Base-by-base conservation (phyloP, 2,888 invertebrate species). In the Lapara coniferarum region DNA sequence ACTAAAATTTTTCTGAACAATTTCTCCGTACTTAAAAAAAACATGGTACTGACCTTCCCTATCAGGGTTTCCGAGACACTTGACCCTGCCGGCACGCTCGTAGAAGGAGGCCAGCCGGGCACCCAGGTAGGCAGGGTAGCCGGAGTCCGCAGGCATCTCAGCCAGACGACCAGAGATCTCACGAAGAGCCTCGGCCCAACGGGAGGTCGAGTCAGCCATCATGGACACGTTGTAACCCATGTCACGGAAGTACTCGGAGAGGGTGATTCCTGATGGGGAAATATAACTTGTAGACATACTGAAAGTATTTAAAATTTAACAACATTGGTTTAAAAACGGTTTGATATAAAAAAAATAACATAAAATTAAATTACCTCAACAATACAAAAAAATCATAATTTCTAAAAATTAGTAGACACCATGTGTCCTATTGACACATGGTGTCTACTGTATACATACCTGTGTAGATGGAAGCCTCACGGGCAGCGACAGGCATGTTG, bases 151-250 rank as follows among this genome's bases (percentile, higher is more conserved):
- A 86, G 99, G 99, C 99, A 99, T 99, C 95, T 99, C 99, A 88
- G 99, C 99, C 88, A 99, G 95, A 93, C 99, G 99, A 81, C 97
- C 99, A 0, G 99, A 99, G 94, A 99, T 99, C 96, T 99, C 99
- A 95, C 99, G 96, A 91, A 99, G 95, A 80, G 99, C 99, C 93
- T 99, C 99, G 73, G 99, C 99, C 99, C 99, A 99, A 94, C 99
- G 98, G 14, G 99, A 99, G 25, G 99, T 99, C 46, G 99, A 99
- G 94, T 99, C 99, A 74, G 99, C 99, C 99, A 99, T 99, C 99
- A 99, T 99, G 79, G 99, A 98, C 63, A 99, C 99, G 91, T 99
- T 98, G 96, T 99, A 99, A 87, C 99, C 99, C 99, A 99, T 99
- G 93, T 98, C 97, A 83, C 97, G 96, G 97, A 99, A 99, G 94